Percentiles rank a stretch among this genome's conserved stretches.
Evolutionary conservation across 2,888 invertebrate species (phyloP).

Genomic region (Argyresthia goedartella): DNA sequence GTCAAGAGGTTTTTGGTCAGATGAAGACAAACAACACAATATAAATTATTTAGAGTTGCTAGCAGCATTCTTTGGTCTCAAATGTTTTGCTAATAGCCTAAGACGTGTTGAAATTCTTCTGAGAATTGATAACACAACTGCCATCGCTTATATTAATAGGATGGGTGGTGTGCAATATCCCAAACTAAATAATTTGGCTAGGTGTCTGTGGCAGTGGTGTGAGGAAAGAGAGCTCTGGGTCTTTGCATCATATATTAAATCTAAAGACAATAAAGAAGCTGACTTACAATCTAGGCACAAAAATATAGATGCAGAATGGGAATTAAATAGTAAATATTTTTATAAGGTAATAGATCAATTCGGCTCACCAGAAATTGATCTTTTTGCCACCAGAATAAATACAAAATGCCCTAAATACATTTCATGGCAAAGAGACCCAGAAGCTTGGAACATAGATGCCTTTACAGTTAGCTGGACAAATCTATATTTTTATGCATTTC

Average conservation of each 20-base stretch:
- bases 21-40: background rate
- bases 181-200: background rate
- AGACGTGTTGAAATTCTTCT: background rate
- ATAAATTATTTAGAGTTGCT: constrained; percentile 4
- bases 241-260: constrained; percentile 4
- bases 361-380: background rate
- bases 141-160: constrained; percentile 1
- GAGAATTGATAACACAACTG: constrained; percentile 4
- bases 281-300: constrained; percentile 1
- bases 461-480: background rate
- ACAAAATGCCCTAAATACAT: background rate
- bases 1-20: background rate
- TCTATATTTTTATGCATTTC: constrained; percentile 12
- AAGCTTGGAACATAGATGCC: background rate
- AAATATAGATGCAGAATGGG: constrained; percentile 1
- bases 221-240: constrained; percentile 1
- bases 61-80: constrained; percentile 5
- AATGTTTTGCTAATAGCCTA: constrained; percentile 1
- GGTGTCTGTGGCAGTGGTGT: constrained; percentile 6
- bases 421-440: background rate
- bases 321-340: background rate
- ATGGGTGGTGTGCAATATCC: constrained; percentile 5
- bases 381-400: background rate
- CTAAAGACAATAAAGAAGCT: constrained; percentile 2
- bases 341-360: background rate